Evolutionary conservation across 1,140 invertebrate species (phyloP), one percentile per base, ranked within the genome.

Genomic region (Agraylea sexmaculata): DNA sequence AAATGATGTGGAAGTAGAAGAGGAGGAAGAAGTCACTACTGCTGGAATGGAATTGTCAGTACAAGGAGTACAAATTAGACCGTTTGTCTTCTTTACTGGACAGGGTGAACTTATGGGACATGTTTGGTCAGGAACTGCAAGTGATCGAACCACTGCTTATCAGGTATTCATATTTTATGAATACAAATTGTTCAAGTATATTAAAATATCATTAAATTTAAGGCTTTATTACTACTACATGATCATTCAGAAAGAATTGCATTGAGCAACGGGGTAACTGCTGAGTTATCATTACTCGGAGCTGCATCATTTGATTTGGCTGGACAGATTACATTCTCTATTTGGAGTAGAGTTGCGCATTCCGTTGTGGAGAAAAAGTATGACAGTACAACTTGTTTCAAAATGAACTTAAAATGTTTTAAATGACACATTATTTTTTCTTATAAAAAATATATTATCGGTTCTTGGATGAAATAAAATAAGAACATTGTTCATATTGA

Each of bases 101-200:
- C 81, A 87, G 52, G 72, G 78, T 1, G 86, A 90, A 54, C 63
- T 93, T 0, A 90, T 92, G 87, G 76, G 86, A 1, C 86, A 89
- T 49, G 80, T 91, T 3, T 92, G 87, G 86, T 79, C 80, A 1
- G 83, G 84, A 1, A 83, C 78, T 3, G 85, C 75, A 2, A 85
- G 82, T 1, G 83, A 89, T 34, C 71, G 78, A 29, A 88, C 85
- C 0, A 75, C 86, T 0, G 87, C 86, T 4, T 78, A 87, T 47
- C 83, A 87, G 62, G 78, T 80, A 59, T 43, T 37, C 30, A 40
- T 10, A 20, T 20, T 30, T 13, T 33, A 2, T 8, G 37, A 38
- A 10, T 5, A 5, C 12, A 34, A 35, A 2, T 29, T 46, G 12
- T 27, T 25, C 13, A 6, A 44, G 13, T 21, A 46, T 27, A 15